Evolutionary conservation across 1,140 invertebrate genomes (phyloP).

Genomic region (Aphelinus certus): DNA sequence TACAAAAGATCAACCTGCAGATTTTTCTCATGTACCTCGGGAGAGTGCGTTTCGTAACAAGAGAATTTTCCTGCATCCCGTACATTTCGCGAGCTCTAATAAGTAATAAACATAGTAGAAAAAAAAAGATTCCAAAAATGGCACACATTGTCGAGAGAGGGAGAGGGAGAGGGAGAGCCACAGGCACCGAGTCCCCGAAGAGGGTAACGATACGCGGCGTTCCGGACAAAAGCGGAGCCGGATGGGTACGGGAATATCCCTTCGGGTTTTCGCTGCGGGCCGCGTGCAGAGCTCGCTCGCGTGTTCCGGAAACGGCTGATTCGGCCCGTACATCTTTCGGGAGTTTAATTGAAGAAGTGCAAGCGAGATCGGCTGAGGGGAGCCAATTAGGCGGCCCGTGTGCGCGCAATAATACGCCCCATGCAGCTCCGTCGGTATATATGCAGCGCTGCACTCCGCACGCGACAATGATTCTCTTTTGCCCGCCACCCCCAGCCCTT

Average conservation of each 20-base stretch:
- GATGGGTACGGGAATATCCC: constrained; percentile 7
- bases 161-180: constrained; percentile 1
- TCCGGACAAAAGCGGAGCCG: background rate
- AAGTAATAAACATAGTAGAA: too few species aligned
- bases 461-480: constrained; percentile 18
- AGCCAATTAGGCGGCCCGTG: constrained; percentile 23
- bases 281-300: background rate
- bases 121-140: too few species aligned
- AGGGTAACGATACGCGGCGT: background rate
- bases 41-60: too few species aligned
- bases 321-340: constrained; percentile 22
- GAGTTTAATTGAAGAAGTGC: constrained; percentile 33
- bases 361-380: background rate
- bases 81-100: too few species aligned
- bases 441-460: background rate
- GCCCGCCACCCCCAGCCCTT: background rate
- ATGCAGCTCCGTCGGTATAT: too few species aligned
- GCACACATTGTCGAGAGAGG: too few species aligned
- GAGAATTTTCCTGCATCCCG: too few species aligned
- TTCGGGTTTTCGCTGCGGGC: constrained; percentile 11
- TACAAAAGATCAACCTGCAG: too few species aligned
- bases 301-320: constrained; percentile 19
- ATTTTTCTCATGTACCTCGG: too few species aligned
- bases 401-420: background rate
- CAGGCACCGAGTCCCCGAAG: background rate